Evolutionary conservation across 2,113 vertebrate genomes (phyloP).

Genomic region (Polyodon spathula): DNA sequence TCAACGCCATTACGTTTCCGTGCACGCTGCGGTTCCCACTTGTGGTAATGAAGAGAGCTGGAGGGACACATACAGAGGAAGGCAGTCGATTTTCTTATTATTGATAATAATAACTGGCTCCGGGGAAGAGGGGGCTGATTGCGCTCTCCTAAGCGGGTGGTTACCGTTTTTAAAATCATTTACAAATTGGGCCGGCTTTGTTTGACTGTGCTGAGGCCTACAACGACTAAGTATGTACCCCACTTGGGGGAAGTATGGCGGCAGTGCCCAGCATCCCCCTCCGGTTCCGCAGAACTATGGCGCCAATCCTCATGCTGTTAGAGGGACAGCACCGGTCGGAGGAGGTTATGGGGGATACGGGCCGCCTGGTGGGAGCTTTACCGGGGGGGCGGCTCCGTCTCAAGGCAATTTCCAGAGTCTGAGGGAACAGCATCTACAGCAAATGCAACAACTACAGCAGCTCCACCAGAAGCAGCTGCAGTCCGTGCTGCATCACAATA

Average conservation of each 20-base stretch:
- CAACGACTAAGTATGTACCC: slow-evolving; percentile 56
- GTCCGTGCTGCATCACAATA: slow-evolving; percentile 67
- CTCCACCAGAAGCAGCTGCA: slow-evolving; percentile 88
- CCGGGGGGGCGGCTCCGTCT: slow-evolving; percentile 40
- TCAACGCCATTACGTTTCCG: too few relatives aligned
- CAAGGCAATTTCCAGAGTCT: slow-evolving; percentile 70
- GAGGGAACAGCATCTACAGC: slow-evolving; percentile 81
- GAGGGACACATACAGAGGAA: too few relatives aligned
- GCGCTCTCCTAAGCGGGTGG: too few relatives aligned
- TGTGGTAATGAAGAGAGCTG: too few relatives aligned
- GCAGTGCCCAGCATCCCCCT: slow-evolving; percentile 42
- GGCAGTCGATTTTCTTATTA: too few relatives aligned
- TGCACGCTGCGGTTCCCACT: too few relatives aligned
- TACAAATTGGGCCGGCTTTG: slow-evolving; percentile 6
- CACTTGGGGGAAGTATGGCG: slow-evolving; percentile 64
- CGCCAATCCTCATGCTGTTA: slow-evolving; percentile 33
- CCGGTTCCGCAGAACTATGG: slow-evolving; percentile 33
- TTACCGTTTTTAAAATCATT: too few relatives aligned
- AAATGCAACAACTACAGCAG: slow-evolving; percentile 89
- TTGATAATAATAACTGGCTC: too few relatives aligned
- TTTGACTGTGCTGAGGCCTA: slow-evolving; percentile 29
- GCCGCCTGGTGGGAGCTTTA: slow-evolving; percentile 37
- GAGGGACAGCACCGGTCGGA: slow-evolving; percentile 25
- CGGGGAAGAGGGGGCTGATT: too few relatives aligned
- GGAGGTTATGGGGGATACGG: slow-evolving; percentile 58